Evolutionary conservation across 2,888 invertebrate species (phyloP), one percentile per base, ranked within the genome.

Genomic region (Xestia rhomboidea): DNA sequence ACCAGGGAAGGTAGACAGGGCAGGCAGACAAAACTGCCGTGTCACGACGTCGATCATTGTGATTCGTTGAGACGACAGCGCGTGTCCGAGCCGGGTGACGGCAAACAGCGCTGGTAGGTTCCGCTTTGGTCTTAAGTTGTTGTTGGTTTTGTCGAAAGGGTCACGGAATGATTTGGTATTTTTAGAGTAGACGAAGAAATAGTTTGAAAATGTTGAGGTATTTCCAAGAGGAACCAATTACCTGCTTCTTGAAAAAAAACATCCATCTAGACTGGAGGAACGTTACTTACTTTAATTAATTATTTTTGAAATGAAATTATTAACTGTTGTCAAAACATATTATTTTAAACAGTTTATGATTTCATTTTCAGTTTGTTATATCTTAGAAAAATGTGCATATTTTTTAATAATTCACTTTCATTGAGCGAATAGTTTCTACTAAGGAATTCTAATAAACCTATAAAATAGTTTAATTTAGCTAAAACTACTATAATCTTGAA

Each of bases 11-110:
- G 86, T 18, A n/a, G 62, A 34, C 30, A 34, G 62, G 21, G 21
- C 27, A 27, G 76, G 87, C 85, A 79, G 89, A 90, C 68, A 70
- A 92, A 89, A 90, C 90, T 91, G 91, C 91, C 88, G 89, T 78
- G 91, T 96, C 96, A 96, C 91, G 92, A 88, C 91, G 94, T 94
- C 94, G 92, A 95, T 96, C 96, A 96, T 93, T 93, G 94, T 93
- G 92, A 93, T 94, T 93, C 94, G 94, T 94, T 95, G 94, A 95
- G 94, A 93, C 93, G 96, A 95, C 95, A 94, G 94, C 91, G 92
- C 90, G 92, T 93, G 94, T 94, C 95, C 87, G 90, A 90, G 89
- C 89, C 85, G 89, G 89, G 93, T 90, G 93, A 94, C 91, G 93
- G 91, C 93, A 95, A 94, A 95, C 95, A 95, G 90, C 77, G 87